Evolutionary conservation across 2,797 vertebrate species (phyloP), one percentile per base, ranked within the genome.

Genomic region (Halcyon badia): DNA sequence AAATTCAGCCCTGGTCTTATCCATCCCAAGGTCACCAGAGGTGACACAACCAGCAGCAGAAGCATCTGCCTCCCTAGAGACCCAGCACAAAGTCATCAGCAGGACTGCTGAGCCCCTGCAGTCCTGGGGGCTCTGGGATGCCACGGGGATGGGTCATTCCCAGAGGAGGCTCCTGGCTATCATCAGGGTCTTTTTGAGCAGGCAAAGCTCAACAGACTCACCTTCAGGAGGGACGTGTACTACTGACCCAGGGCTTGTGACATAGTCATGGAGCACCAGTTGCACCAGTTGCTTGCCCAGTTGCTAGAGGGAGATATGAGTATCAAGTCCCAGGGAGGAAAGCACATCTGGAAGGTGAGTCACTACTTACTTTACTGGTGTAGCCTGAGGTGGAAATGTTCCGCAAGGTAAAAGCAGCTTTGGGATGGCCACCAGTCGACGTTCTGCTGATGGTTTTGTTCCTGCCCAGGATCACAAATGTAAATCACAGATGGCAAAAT

Each of bases 351-450:
- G 58, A 25, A 72, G 14, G 30, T 4, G 30, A 64, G 10, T 81
- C 62, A 28, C 24, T 9, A 64, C 97, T 97, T 94, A 99, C 98
- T 97, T 98, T 98, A 81, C 97, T 98, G 49, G 97, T 62, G 65
- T 97, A 95, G 93, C 87, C 92, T n/a, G 98, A 89, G 11, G 98
- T 97, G 73, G 98, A 98, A 22, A 99, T 97, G 62, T 98, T 98
- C 94, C 99, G 98, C 83, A 99, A 93, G 89, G 98, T 98, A 93
- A 99, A 99, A 75, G 98, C 98, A 11, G 98, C 98, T 92, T 98
- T 99, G 81, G 98, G 91, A 48, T 97, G 98, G 51, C 98, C 98
- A 12, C 98, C 95, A 41, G 96, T 98, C 13, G 96, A 96, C 66
- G 98, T 99, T 78, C 97, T 97, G 10, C 64, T 9, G 4, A 71